These are phyloP conservation scores for Chiroxiphia lanceolata DNA, from an alignment of 2,797 vertebrate species.

Conservation along the genomic window DNA sequence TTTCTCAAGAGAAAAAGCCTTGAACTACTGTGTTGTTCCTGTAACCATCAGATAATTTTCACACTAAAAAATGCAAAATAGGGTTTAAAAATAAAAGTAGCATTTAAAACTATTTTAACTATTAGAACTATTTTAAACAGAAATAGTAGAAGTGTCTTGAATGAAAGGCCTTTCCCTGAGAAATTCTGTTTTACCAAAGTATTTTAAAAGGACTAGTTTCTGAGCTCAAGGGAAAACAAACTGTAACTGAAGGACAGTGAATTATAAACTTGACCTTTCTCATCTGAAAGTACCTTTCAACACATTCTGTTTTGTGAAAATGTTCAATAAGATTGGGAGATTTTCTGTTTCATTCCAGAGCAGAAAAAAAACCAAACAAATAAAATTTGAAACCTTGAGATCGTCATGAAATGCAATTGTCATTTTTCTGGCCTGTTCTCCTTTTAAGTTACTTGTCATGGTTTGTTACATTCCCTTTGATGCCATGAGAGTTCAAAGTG, in stretches of 20 bases:
- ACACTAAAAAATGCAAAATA: not conserved
- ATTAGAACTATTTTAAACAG: not conserved
- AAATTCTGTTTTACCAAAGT: not conserved
- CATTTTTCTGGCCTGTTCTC: slow-evolving; percentile 49
- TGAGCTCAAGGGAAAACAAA: not conserved
- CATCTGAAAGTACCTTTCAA: slow-evolving; percentile 37
- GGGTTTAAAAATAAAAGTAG: not conserved
- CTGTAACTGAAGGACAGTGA: slow-evolving; percentile 10
- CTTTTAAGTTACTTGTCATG: slow-evolving; percentile 56
- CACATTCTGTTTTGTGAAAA: not conserved
- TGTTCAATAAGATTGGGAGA: not conserved
- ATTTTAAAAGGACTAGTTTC: slow-evolving; percentile 1
- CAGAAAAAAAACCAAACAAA: slow-evolving; percentile 49
- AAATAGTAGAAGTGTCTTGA: not conserved
- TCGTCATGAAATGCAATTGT: slow-evolving; percentile 41
- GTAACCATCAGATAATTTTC: not conserved
- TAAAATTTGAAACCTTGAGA: slow-evolving; percentile 53
- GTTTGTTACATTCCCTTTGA: slow-evolving; percentile 59
- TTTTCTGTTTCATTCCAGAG: slow-evolving; percentile 28
- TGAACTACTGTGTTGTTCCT: not conserved
- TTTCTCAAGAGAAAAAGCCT: not conserved
- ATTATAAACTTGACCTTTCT: slow-evolving; percentile 39
- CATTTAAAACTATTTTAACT: not conserved
- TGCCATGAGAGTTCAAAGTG: slow-evolving; percentile 54
- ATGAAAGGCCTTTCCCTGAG: not conserved